A percentile compares a stretch with the other conserved stretches of the same genome.
Conservation (phyloP, 2,113 vertebrate species). For the Eulacestoma nigropectus region DNA sequence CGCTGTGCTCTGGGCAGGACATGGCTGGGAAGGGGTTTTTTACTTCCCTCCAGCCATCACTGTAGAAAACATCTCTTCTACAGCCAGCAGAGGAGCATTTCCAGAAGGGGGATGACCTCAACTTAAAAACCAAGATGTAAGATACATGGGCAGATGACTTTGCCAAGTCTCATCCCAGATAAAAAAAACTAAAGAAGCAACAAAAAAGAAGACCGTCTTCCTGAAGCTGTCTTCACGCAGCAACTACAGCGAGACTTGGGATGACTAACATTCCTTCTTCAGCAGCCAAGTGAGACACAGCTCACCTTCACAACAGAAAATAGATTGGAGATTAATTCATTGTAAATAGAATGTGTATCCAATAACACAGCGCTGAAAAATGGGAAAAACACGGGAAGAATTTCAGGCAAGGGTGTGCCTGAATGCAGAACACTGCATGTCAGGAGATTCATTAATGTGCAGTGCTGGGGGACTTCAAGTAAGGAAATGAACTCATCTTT, state of each 20-base stretch:
- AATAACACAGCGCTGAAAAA: accelerated
- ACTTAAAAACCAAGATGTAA: accelerated
- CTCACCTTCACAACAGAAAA: neutral
- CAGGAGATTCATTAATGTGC: neutral
- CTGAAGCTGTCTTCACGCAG: neutral
- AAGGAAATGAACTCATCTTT: neutral
- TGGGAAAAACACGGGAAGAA: neutral
- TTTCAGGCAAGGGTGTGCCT: neutral
- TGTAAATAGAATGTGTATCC: neutral
- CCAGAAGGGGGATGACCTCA: neutral
- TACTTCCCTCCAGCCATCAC: neutral
- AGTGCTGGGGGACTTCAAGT: neutral
- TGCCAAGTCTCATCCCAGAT: neutral
- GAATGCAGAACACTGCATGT: neutral
- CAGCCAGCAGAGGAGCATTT: neutral
- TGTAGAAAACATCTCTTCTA: neutral
- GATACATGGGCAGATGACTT: accelerated
- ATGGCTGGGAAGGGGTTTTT: accelerated
- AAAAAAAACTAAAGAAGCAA: neutral
- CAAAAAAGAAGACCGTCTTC: neutral
- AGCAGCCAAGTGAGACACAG: neutral
- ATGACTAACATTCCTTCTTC: neutral
- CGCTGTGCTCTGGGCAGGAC: neutral
- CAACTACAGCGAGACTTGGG: neutral
- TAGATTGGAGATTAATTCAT: neutral